phyloP scores from a whole-genome alignment of 2,888 invertebrate species.

The Villa cingulata region DNA sequence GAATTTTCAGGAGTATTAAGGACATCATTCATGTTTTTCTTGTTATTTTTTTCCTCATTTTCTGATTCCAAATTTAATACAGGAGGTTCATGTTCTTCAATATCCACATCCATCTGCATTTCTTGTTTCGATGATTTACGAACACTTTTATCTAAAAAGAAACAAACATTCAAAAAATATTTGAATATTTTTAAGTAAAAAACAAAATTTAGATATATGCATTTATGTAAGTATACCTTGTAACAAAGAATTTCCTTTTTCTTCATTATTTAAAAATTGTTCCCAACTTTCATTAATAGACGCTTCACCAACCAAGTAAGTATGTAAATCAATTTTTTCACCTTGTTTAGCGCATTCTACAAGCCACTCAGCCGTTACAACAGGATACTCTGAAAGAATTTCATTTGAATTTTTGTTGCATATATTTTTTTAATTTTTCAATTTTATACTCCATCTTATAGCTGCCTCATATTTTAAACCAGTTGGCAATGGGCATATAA shows the following conservation, averaged over 20 bases:
- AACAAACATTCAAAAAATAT: no score
- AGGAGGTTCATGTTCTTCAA: neutral
- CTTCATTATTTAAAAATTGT: conserved; percentile 21
- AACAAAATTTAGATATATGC: no score
- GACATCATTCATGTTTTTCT: neutral
- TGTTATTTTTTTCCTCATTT: no score
- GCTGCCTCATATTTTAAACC: conserved; percentile 77
- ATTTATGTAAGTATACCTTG: no score
- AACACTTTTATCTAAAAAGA: no score
- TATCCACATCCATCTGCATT: no score
- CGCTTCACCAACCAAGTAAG: conserved; percentile 45
- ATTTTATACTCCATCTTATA: conserved; percentile 55
- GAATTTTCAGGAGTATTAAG: neutral
- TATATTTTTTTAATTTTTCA: no score
- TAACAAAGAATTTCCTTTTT: no score
- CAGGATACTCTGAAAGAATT: conserved; percentile 53
- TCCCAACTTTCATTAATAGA: neutral
- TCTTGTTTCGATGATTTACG: no score
- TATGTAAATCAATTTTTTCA: conserved; percentile 40
- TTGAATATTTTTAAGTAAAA: no score
- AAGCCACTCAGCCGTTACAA: conserved; percentile 65
- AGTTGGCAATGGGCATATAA: conserved; percentile 56
- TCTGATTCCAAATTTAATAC: no score
- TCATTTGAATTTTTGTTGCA: no score
- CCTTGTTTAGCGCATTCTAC: conserved; percentile 48